Base-by-base conservation (phyloP, 1,140 invertebrate genomes). In the Drosophila saltans region DNA sequence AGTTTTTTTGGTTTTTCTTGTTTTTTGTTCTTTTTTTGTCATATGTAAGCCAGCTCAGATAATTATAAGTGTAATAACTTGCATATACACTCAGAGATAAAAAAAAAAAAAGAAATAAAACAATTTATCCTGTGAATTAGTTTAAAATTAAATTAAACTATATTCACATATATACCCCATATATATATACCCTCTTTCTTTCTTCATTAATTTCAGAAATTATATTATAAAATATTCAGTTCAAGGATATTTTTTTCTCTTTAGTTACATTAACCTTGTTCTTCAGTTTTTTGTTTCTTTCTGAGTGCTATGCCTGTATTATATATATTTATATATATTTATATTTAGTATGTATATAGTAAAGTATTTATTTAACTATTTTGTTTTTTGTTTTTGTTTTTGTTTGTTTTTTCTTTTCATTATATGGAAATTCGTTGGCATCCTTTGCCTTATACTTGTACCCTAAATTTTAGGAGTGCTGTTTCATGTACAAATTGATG, bases 401-500 rank as follows among this genome's bases (percentile, higher is more conserved):
- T 16, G 16, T 16, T 16, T 16, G 0, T 24, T 52, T 52, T 24
- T 52, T 9, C 10, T 52, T 52, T 52, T 52, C 45, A 52, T 52
- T 52, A 52, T 86, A 75, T 79, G 64, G 72, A 81, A 90, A 84
- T 84, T 85, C 75, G 81, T 81, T 88, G 85, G 81, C 81, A 73
- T 75, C 66, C 66, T 68, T 62, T 59, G 72, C 65, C 58, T 43
- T 28, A 11, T 43, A 61, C 48, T 55, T 24, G 58, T 72, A 73
- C 55, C 11, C 78, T 86, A 77, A 89, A 69, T 63, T 69, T 79
- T 80, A 84, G 72, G 58, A 62, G 80, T 82, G 83, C 80, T 75
- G 76, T 81, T 78, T 80, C 83, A 86, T 86, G 72, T 86, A 86
- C 82, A 86, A 88, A 88, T 86, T 76, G 79, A 71, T 85, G 82